phyloP scores from a whole-genome alignment of 2,113 vertebrate species.

The Apeltes quadracus region DNA sequence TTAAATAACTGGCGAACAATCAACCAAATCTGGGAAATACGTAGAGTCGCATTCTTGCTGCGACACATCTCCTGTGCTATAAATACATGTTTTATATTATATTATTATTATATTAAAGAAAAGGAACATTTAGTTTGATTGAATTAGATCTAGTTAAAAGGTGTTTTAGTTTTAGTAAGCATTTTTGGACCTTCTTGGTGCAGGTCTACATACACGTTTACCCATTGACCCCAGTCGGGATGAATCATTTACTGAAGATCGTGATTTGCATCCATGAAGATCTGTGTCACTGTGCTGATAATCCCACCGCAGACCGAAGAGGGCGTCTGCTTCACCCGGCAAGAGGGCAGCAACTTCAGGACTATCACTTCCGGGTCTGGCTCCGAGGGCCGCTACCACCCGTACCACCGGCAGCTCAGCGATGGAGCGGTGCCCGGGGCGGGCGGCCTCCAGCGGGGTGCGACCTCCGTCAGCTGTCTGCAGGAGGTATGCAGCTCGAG shows the following conservation, averaged over 20 bases:
- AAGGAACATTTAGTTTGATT: background rate
- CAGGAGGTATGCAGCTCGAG: slow-evolving; percentile 53
- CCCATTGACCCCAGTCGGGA: background rate
- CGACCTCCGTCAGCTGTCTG: slow-evolving; percentile 75
- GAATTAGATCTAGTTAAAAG: background rate
- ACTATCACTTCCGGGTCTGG: no score
- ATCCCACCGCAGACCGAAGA: slow-evolving; percentile 38
- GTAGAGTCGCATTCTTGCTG: no score
- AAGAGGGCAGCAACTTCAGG: slow-evolving; percentile 57
- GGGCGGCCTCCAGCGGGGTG: slow-evolving; percentile 63
- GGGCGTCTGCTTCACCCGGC: slow-evolving; percentile 34
- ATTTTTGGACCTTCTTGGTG: background rate
- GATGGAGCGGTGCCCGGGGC: slow-evolving; percentile 68
- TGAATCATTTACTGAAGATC: background rate
- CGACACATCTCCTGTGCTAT: background rate
- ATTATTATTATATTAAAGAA: no score
- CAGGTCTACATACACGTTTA: background rate
- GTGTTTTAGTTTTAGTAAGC: slow-evolving; percentile 7
- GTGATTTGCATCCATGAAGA: background rate
- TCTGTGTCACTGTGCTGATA: slow-evolving; percentile 4
- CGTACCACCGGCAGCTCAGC: slow-evolving; percentile 86
- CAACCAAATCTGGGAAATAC: no score
- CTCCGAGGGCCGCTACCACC: slow-evolving; percentile 86
- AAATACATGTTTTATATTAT: background rate
- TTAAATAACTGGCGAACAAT: background rate